A percentile compares a stretch with the other conserved stretches of the same genome.
phyloP scores from a whole-genome alignment of 2,797 vertebrate species.

The Pangasius larnaudii region DNA sequence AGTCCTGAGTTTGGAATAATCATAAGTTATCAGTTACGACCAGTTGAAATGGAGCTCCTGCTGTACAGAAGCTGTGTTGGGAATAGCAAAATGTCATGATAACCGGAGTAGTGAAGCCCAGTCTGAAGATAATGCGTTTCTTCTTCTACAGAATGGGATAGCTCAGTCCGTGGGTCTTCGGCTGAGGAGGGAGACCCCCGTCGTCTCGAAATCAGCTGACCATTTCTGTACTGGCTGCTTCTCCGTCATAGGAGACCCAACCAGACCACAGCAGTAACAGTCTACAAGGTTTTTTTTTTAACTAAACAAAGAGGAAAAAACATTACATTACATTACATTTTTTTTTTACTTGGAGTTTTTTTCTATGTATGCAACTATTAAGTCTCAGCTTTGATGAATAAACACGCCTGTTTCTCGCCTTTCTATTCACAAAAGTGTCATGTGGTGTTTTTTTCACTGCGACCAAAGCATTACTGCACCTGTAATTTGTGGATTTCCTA shows the following conservation, averaged over 20 bases:
- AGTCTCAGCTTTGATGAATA: slow-evolving; percentile 26
- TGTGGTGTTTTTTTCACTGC: slow-evolving; percentile 7
- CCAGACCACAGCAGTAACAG: slow-evolving; percentile 43
- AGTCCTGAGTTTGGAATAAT: background rate
- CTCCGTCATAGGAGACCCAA: slow-evolving; percentile 64
- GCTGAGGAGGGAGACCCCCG: slow-evolving; percentile 47
- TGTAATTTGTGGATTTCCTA: slow-evolving; percentile 59
- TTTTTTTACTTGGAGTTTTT: slow-evolving; percentile 10
- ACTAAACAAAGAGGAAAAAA: background rate
- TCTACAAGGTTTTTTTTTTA: background rate
- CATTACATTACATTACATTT: background rate
- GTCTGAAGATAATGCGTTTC: background rate
- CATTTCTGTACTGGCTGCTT: slow-evolving; percentile 61
- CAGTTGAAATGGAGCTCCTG: background rate
- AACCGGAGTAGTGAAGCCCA: background rate
- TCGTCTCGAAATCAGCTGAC: slow-evolving; percentile 49
- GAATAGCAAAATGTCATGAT: background rate
- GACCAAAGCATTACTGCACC: slow-evolving; percentile 23
- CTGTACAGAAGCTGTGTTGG: too few relatives aligned
- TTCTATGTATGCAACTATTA: slow-evolving; percentile 1
- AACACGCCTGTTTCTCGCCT: slow-evolving; percentile 7
- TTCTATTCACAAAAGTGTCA: slow-evolving; percentile 5
- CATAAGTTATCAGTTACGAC: background rate
- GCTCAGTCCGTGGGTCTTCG: slow-evolving; percentile 46
- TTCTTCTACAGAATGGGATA: slow-evolving; percentile 40